Conservation (phyloP, 37 sponge, comb jelly and placozoan species). For the Ephydatia muelleri region DNA sequence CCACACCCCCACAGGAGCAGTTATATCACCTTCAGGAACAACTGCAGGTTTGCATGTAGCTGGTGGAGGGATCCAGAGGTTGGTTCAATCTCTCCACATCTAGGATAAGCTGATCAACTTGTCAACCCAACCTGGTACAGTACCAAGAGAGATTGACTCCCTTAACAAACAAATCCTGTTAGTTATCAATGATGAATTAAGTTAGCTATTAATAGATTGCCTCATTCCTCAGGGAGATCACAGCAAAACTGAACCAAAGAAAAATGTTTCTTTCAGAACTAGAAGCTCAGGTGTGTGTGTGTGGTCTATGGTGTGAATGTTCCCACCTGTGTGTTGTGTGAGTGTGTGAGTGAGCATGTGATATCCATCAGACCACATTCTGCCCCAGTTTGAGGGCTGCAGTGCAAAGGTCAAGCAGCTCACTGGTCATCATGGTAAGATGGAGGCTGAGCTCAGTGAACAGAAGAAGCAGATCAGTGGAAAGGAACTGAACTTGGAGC, state of each 20-base stretch:
- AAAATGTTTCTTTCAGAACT: background rate
- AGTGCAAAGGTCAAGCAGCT: background rate
- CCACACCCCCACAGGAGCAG: background rate
- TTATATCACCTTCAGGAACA: background rate
- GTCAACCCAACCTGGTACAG: slow-evolving; percentile 21
- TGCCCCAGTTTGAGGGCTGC: background rate
- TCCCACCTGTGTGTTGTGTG: too few species aligned
- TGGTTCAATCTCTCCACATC: background rate
- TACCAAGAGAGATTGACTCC: slow-evolving; percentile 63
- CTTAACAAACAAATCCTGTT: slow-evolving; percentile 29
- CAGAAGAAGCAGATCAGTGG: background rate
- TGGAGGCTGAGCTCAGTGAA: background rate
- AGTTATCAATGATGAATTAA: background rate
- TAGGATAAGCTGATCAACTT: slow-evolving; percentile 39
- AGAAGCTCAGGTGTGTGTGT: background rate
- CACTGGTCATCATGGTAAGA: background rate
- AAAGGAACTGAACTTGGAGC: slow-evolving; percentile 14
- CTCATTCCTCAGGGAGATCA: background rate
- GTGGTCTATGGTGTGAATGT: too few species aligned
- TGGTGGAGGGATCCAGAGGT: too few species aligned
- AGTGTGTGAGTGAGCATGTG: too few species aligned
- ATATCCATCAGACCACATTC: background rate
- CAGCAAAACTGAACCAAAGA: background rate
- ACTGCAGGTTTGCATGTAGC: too few species aligned
- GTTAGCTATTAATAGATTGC: background rate